Percentiles rank a stretch among this genome's conserved stretches.
phyloP scores from a whole-genome alignment of 2,797 vertebrate species.

The Lithobates pipiens region DNA sequence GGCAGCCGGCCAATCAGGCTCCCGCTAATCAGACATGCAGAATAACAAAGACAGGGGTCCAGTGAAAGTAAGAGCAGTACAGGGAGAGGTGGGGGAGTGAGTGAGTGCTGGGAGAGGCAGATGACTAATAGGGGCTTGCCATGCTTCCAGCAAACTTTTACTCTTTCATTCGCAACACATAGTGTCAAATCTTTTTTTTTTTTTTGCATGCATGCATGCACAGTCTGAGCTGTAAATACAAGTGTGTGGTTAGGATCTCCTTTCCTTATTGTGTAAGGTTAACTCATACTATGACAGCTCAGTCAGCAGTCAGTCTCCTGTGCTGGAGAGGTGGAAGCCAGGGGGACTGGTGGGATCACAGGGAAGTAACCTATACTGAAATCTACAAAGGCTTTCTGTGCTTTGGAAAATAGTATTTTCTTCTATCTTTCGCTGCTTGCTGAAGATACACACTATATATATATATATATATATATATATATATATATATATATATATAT shows the following conservation, averaged over 20 bases:
- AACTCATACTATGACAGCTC: not conserved
- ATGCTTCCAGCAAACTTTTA: slow-evolving; percentile 30
- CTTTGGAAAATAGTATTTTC: too few species aligned
- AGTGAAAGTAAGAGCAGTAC: slow-evolving; percentile 27
- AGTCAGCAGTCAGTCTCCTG: too few species aligned
- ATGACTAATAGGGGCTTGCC: slow-evolving; percentile 39
- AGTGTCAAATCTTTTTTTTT: not conserved
- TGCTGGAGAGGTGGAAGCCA: too few species aligned
- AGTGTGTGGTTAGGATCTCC: not conserved
- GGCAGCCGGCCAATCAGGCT: slow-evolving; percentile 82
- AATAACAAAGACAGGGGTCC: slow-evolving; percentile 77
- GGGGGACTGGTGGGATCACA: too few species aligned
- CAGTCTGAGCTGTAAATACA: not conserved
- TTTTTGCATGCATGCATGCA: too few species aligned
- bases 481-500: too few species aligned
- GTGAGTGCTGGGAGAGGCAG: slow-evolving; percentile 49
- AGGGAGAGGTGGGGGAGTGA: slow-evolving; percentile 43
- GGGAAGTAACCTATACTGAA: too few species aligned
- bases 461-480: too few species aligned
- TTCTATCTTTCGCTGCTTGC: too few species aligned
- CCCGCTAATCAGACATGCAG: slow-evolving; percentile 80
- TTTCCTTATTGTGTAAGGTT: not conserved
- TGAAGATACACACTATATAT: too few species aligned
- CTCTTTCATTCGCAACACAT: not conserved
- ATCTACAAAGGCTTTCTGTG: too few species aligned